Conservation (phyloP, 2,797 vertebrate species). For the Sylvilagus floridanus region DNA sequence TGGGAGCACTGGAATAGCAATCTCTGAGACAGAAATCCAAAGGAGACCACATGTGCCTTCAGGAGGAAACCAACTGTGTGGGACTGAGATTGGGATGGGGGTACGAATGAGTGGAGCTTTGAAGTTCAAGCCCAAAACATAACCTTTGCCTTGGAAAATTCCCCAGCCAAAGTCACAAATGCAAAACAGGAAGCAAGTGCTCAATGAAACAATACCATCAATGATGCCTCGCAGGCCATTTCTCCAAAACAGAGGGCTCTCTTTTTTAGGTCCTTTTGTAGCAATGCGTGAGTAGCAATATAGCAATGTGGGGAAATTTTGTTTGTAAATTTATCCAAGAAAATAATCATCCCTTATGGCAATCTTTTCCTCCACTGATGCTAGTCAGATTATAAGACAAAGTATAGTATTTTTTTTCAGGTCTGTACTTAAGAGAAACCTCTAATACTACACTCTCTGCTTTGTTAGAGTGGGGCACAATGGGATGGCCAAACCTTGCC, state of each 20-base stretch:
- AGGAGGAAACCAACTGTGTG: conserved; percentile 40
- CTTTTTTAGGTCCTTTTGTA: conserved; percentile 50
- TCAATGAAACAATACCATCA: conserved; percentile 48
- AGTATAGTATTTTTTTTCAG: conserved; percentile 65
- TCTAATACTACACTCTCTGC: not conserved
- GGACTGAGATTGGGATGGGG: not conserved
- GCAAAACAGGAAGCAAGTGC: conserved; percentile 54
- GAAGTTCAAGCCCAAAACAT: conserved; percentile 35
- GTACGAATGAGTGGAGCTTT: conserved; percentile 41
- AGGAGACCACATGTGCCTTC: conserved; percentile 17
- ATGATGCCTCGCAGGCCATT: conserved; percentile 1
- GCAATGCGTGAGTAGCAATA: not conserved
- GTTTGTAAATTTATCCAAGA: conserved; percentile 49
- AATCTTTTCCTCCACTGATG: conserved; percentile 59
- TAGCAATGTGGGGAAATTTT: conserved; percentile 9
- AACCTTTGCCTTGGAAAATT: conserved; percentile 63
- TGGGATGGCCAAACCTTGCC: not conserved
- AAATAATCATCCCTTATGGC: conserved; percentile 19
- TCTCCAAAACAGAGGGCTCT: conserved; percentile 54
- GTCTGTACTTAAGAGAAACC: conserved; percentile 30
- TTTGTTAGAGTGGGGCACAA: not conserved
- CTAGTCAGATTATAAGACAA: conserved; percentile 38
- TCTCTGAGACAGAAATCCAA: conserved; percentile 30
- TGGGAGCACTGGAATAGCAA: conserved; percentile 45
- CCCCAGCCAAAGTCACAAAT: conserved; percentile 31